Conservation (phyloP, 2,113 vertebrate genomes). For the Rhadina sibilatrix region DNA sequence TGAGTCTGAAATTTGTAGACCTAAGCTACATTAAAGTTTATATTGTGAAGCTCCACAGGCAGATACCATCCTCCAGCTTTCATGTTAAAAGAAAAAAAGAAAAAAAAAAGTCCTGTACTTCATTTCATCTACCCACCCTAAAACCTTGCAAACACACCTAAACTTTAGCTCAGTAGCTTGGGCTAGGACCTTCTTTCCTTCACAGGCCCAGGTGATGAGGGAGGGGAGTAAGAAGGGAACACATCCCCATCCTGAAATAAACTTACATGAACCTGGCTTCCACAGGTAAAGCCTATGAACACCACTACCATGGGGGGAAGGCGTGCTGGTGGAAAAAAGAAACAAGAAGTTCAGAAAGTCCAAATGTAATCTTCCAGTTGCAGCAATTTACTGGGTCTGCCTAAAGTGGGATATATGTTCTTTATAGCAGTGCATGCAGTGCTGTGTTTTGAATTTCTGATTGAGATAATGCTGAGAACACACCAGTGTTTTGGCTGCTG, state of each 20-base stretch:
- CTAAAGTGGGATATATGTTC: background rate
- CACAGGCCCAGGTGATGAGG: background rate
- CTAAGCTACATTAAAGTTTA: background rate
- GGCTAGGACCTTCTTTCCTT: background rate
- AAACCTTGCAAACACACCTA: background rate
- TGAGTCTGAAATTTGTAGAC: background rate
- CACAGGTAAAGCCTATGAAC: background rate
- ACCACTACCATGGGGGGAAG: rapidly evolving
- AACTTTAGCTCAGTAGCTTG: background rate
- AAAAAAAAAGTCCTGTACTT: background rate
- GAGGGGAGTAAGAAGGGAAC: background rate
- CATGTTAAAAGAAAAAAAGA: background rate
- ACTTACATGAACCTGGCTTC: background rate
- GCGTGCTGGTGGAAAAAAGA: background rate
- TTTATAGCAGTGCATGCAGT: rapidly evolving
- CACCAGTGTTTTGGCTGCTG: background rate
- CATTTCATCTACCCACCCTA: background rate
- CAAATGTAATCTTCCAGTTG: background rate
- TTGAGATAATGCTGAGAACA: background rate
- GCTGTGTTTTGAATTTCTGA: background rate
- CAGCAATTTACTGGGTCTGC: background rate
- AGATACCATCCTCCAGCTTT: background rate
- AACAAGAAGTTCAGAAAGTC: background rate
- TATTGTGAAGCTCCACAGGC: background rate
- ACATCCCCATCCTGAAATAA: background rate